A percentile compares a stretch with the other conserved stretches of the same genome.
phyloP scores from a whole-genome alignment of 2,797 vertebrate genomes.

The Octomys mimax region DNA sequence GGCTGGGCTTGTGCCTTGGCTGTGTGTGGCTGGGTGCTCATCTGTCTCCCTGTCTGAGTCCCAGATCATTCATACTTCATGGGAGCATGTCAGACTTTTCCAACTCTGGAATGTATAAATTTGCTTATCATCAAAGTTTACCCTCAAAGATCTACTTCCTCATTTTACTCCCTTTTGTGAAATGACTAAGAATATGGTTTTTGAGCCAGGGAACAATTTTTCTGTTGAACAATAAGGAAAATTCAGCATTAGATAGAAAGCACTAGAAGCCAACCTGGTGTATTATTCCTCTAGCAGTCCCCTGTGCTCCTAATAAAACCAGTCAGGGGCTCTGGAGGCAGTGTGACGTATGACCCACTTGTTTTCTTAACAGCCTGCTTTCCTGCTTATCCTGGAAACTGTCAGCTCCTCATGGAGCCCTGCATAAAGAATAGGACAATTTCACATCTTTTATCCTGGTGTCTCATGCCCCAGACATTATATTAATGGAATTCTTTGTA shows the following conservation, averaged over 20 bases:
- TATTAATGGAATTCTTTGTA: slow-evolving; percentile 74
- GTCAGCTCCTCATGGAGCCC: background rate
- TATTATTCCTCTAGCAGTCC: slow-evolving; percentile 38
- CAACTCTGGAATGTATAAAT: background rate
- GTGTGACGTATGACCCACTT: slow-evolving; percentile 68
- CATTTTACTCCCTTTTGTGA: background rate
- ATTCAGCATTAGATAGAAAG: slow-evolving; percentile 48
- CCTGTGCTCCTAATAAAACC: slow-evolving; percentile 66
- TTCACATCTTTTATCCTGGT: slow-evolving; percentile 71
- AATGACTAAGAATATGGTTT: slow-evolving; percentile 34
- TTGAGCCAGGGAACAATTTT: slow-evolving; percentile 58
- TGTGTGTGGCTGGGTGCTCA: background rate
- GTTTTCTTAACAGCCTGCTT: slow-evolving; percentile 73
- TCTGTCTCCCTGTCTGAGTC: background rate
- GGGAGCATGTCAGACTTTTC: background rate
- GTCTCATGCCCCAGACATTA: slow-evolving; percentile 66
- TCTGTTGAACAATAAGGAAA: slow-evolving; percentile 77
- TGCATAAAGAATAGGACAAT: slow-evolving; percentile 71
- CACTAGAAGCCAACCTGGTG: background rate
- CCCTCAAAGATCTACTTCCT: background rate
- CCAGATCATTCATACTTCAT: slow-evolving; percentile 21
- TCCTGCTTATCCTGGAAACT: slow-evolving; percentile 60
- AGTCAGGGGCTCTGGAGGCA: slow-evolving; percentile 52
- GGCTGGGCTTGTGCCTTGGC: background rate
- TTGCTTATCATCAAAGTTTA: background rate